A percentile compares a stretch with the other conserved stretches of the same genome.
Evolutionary conservation across 2,797 vertebrate species (phyloP).

Genomic region (Amblyopsis hoosieri): DNA sequence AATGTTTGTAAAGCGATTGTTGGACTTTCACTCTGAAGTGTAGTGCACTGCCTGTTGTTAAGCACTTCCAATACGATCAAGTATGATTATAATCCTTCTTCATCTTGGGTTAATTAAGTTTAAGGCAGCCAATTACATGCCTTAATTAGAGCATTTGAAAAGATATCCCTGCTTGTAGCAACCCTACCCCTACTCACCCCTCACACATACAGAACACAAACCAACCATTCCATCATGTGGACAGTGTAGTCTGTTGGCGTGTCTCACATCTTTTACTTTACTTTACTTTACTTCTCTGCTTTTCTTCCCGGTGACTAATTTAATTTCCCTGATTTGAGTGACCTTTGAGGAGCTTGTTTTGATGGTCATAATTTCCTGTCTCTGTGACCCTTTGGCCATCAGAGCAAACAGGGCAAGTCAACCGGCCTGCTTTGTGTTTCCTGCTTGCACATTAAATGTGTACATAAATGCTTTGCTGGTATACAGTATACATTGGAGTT

Average conservation of each 20-base stretch:
- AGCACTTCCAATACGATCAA: slow-evolving; percentile 25
- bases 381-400: slow-evolving; percentile 78
- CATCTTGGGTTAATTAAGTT: slow-evolving; percentile 43
- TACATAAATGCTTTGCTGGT: slow-evolving; percentile 33
- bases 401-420: slow-evolving; percentile 73
- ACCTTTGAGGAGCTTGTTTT: slow-evolving; percentile 91
- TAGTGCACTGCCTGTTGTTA: background rate
- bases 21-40: background rate
- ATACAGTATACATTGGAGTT: no score
- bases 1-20: slow-evolving; percentile 3
- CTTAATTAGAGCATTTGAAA: slow-evolving; percentile 36
- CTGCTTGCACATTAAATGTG: slow-evolving; percentile 70
- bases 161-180: slow-evolving; percentile 22
- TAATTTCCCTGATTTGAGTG: slow-evolving; percentile 89
- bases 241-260: slow-evolving; percentile 21
- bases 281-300: slow-evolving; percentile 52
- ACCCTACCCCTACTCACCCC: background rate
- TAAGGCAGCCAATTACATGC: slow-evolving; percentile 36
- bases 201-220: slow-evolving; percentile 15
- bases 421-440: slow-evolving; percentile 73
- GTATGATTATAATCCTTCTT: slow-evolving; percentile 34
- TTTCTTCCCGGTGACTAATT: slow-evolving; percentile 90
- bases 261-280: slow-evolving; percentile 29
- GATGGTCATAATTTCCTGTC: slow-evolving; percentile 96
- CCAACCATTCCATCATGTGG: slow-evolving; percentile 17